These are phyloP conservation scores for Linyphia triangularis DNA, from an alignment of 2,888 invertebrate genomes.

Conservation along the genomic window DNA sequence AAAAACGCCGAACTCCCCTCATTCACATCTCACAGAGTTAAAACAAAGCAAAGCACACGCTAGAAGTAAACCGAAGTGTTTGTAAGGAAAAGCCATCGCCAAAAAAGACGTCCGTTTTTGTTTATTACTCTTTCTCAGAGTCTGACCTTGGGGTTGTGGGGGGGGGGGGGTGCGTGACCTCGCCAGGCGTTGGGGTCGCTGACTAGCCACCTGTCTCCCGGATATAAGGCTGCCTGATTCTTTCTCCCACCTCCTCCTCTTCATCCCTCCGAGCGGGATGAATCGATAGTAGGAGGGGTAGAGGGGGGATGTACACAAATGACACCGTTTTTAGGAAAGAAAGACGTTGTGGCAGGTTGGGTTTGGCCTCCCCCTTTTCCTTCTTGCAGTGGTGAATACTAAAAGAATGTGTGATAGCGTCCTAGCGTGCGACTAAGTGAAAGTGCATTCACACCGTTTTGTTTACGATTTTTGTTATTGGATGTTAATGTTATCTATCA, in stretches of 20 bases:
- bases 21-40: neutral
- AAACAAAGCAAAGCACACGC: conserved; percentile 27
- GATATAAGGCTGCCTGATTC: conserved; percentile 65
- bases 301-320: conserved; percentile 40
- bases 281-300: conserved; percentile 37
- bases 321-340: neutral
- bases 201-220: conserved; percentile 75
- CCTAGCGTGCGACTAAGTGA: no score
- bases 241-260: conserved; percentile 6
- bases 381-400: no score
- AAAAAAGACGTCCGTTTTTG: conserved; percentile 12
- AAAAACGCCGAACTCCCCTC: conserved; percentile 53
- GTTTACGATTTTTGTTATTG: no score
- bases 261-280: neutral
- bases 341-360: neutral
- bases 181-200: conserved; percentile 52
- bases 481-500: no score
- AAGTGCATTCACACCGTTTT: no score
- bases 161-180: conserved; percentile 53
- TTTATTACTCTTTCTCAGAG: conserved; percentile 22
- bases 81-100: neutral
- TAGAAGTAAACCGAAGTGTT: conserved; percentile 7
- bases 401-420: no score
- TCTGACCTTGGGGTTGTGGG: conserved; percentile 57
- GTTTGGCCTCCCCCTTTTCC: neutral